Evolutionary conservation across 2,113 vertebrate species (phyloP), one percentile per base, ranked within the genome.

Genomic region (pig (Sus scrofa)): DNA sequence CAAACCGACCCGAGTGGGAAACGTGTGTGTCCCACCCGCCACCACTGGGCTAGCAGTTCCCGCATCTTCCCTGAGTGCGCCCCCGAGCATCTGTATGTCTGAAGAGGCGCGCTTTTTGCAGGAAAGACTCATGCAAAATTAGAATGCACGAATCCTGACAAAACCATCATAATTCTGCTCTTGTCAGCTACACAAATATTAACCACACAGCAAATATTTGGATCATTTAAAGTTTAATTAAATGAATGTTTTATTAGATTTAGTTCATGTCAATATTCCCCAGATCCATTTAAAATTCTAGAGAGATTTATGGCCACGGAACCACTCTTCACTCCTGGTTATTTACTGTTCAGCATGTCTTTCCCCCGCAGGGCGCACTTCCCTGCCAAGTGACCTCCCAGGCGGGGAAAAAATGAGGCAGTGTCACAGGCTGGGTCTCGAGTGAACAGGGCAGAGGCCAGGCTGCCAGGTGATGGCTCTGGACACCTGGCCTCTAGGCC

Each of bases 161-260:
- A 93, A 70, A 27, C 58, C 95, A 86, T 95, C 83, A 32, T 63
- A 82, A 97, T 95, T 92, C 97, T 88, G 77, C 70, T 84, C 83
- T 82, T 44, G 71, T 90, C 79, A 83, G 95, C 96, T 96, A 94
- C 96, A 93, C 83, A 95, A 94, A 97, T 93, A 94, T 96, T 86
- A 96, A 95, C 94, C 97, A 88, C 96, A 97, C 63, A 79, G 92
- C 96, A 98, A 97, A 98, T 97, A 98, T 97, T 97, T 95, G 95
- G 97, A 95, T 94, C 96, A 96, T 63, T 96, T 96, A 97, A 97
- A 95, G 95, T 97, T 97, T 97, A 97, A 97, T 97, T 96, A 98
- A 97, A 97, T 95, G 96, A 96, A 89, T 97, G 94, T 97, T 97
- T 96, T 95, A 97, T 96, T 95, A 95, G 92, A 95, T 97, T 97